Percentiles rank a stretch among this genome's conserved stretches.
Evolutionary conservation across 1,140 invertebrate genomes (phyloP).

Genomic region (Drosophila fuyamai): DNA sequence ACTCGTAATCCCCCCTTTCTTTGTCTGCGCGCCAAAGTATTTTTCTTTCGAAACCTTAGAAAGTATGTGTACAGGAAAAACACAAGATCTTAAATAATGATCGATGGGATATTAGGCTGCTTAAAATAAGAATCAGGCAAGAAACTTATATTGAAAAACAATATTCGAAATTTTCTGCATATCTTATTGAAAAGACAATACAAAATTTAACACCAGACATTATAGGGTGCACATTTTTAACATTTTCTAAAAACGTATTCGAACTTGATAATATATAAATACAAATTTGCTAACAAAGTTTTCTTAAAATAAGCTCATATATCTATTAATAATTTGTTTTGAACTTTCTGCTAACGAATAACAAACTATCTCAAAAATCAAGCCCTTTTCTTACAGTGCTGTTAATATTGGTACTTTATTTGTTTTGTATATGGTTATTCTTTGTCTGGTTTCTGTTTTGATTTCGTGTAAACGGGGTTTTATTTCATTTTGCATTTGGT

Average conservation of each 20-base stretch:
- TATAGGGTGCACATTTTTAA: background rate
- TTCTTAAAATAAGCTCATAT: too few species aligned
- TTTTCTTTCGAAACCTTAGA: conserved; percentile 33
- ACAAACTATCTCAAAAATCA: background rate
- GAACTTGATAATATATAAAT: too few species aligned
- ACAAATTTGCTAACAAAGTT: too few species aligned
- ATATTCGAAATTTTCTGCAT: background rate
- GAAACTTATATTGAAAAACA: too few species aligned
- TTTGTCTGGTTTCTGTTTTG: conserved; percentile 8
- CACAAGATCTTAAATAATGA: background rate
- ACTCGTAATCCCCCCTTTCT: conserved; percentile 16
- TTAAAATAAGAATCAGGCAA: background rate
- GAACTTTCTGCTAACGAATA: too few species aligned
- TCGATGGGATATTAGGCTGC: background rate
- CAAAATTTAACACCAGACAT: background rate
- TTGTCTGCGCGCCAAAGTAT: conserved; percentile 34
- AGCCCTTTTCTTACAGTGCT: background rate
- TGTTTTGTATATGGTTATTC: background rate
- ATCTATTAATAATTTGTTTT: too few species aligned
- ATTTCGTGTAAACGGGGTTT: conserved; percentile 5
- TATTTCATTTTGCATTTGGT: background rate
- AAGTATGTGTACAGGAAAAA: conserved; percentile 8
- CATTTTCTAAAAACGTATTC: background rate
- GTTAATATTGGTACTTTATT: background rate
- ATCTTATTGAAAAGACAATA: background rate